Conservation (phyloP, 2,888 invertebrate genomes). For the Pachycephus smyrnensis region DNA sequence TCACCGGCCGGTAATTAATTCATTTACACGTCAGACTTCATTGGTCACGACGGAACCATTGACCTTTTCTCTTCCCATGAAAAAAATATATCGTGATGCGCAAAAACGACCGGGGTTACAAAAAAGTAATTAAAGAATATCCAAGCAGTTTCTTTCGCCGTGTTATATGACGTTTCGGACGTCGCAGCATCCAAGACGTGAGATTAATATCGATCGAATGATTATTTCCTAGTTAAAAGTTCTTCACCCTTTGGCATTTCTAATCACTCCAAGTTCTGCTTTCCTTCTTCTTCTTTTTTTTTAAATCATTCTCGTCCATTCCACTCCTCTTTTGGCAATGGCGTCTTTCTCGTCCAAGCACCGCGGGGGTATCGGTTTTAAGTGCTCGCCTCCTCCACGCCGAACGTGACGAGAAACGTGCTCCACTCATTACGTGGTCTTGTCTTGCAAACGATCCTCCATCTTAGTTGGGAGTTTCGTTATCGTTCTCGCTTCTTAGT, state of each 20-base stretch:
- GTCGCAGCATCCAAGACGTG: not conserved
- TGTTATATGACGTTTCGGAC: not conserved
- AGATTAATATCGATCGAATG: not conserved
- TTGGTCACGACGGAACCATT: not conserved
- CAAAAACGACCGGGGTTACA: not conserved
- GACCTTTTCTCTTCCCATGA: not conserved
- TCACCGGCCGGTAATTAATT: constrained; percentile 41
- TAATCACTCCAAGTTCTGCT: not conserved
- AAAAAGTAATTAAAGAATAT: not conserved
- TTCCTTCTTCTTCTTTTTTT: not conserved
- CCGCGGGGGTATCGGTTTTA: not conserved
- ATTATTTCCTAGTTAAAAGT: not conserved
- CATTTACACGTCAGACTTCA: constrained; percentile 19
- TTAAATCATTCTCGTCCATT: not conserved
- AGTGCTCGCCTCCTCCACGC: not conserved
- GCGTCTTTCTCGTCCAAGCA: not conserved
- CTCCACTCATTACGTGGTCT: constrained; percentile 58
- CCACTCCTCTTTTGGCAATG: not conserved
- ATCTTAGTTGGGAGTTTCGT: not conserved
- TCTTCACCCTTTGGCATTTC: not conserved
- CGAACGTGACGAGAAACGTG: constrained; percentile 58
- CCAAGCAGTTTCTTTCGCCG: not conserved
- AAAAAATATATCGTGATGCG: not conserved
- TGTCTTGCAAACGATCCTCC: constrained; percentile 52
- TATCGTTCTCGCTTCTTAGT: constrained; percentile 27